Evolutionary conservation across 2,888 invertebrate genomes (phyloP).

Genomic region (Saturnia pavonia): DNA sequence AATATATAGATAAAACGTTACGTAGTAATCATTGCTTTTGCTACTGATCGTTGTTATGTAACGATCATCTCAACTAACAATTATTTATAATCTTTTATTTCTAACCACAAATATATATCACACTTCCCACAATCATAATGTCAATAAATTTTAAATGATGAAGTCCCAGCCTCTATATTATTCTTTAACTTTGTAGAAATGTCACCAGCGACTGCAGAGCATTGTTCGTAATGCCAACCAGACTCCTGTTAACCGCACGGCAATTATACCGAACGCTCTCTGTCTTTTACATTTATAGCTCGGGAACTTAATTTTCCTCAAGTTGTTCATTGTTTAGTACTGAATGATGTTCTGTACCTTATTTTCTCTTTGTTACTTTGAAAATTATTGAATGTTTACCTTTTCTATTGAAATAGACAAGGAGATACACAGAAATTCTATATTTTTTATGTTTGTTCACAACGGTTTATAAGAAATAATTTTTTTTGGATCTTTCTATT

Average conservation of each 20-base stretch:
- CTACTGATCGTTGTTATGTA: not conserved
- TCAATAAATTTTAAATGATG: slow-evolving; percentile 1
- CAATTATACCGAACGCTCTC: slow-evolving; percentile 47
- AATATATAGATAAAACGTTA: too few relatives aligned
- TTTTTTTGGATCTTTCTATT: too few relatives aligned
- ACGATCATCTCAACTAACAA: not conserved
- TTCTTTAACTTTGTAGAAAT: slow-evolving; percentile 40
- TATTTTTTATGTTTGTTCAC: not conserved
- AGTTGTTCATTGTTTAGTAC: slow-evolving; percentile 44
- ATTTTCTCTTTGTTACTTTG: slow-evolving; percentile 2
- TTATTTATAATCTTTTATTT: not conserved
- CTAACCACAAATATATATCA: not conserved
- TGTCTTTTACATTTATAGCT: slow-evolving; percentile 44
- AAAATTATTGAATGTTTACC: not conserved
- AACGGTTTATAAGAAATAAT: not conserved
- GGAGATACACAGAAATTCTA: not conserved
- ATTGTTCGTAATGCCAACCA: slow-evolving; percentile 22
- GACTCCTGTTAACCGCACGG: slow-evolving; percentile 29
- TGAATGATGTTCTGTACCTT: slow-evolving; percentile 32
- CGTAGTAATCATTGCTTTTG: not conserved
- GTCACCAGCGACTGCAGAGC: slow-evolving; percentile 29
- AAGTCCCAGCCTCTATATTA: slow-evolving; percentile 22
- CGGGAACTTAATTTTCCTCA: slow-evolving; percentile 47
- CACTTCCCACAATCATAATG: not conserved
- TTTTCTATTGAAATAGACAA: not conserved